A percentile compares a stretch with the other conserved stretches of the same genome.
phyloP scores from a whole-genome alignment of 2,113 vertebrate species.

The Caranx ignobilis region DNA sequence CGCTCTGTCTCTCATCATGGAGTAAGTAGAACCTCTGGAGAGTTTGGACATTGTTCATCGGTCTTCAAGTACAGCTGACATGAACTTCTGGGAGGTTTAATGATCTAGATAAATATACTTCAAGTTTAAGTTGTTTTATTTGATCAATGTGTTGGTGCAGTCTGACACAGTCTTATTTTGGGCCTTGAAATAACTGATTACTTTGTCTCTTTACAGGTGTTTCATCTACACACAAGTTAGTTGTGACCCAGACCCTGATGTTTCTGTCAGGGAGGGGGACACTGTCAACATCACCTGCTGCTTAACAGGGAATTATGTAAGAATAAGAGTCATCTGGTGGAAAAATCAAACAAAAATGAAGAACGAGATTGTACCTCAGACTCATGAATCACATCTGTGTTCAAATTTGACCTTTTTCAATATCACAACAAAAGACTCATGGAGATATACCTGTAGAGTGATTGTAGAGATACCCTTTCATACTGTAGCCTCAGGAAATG shows the following conservation, averaged over 20 bases:
- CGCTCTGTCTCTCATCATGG: slow-evolving; percentile 37
- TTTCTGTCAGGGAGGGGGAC: background rate
- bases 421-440: background rate
- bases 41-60: background rate
- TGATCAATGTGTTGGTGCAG: background rate
- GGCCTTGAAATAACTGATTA: background rate
- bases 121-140: background rate
- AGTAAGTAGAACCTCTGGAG: slow-evolving; percentile 49
- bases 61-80: background rate
- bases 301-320: fast-evolving
- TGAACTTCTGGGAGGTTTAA: background rate
- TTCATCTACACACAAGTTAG: background rate
- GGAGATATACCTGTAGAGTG: slow-evolving; percentile 34
- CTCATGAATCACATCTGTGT: background rate
- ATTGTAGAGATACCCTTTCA: fast-evolving
- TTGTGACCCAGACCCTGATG: slow-evolving; percentile 26
- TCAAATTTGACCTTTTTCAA: background rate
- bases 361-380: fast-evolving
- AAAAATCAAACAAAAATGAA: fast-evolving
- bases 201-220: background rate
- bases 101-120: background rate
- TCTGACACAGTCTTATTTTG: background rate
- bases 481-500: fast-evolving
- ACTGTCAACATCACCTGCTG: slow-evolving; percentile 26
- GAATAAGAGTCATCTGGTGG: fast-evolving